phyloP scores from a whole-genome alignment of 2,797 vertebrate species.

The Aulostomus chinensis region DNA sequence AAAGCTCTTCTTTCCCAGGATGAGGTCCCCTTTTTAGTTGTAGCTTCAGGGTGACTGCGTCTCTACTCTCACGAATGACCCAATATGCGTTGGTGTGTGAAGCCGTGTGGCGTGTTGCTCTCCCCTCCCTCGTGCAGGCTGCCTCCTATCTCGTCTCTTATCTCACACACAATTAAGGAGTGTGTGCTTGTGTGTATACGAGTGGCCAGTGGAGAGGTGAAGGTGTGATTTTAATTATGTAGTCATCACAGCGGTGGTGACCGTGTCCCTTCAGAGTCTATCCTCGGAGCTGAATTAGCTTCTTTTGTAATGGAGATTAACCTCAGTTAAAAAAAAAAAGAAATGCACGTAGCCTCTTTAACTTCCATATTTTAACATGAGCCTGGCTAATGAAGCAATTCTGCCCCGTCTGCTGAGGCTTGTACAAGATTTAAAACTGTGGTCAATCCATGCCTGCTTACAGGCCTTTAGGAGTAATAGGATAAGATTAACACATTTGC shows the following conservation, averaged over 20 bases:
- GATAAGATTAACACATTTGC: slow-evolving; percentile 80
- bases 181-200: slow-evolving; percentile 12
- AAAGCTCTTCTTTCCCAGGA: slow-evolving; percentile 21
- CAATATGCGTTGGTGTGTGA: slow-evolving; percentile 10
- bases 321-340: slow-evolving; percentile 35
- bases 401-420: slow-evolving; percentile 43
- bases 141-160: slow-evolving; percentile 19
- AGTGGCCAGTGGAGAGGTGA: slow-evolving; percentile 49
- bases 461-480: slow-evolving; percentile 74
- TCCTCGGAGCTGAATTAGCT: slow-evolving; percentile 40
- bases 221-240: slow-evolving; percentile 56
- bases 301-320: slow-evolving; percentile 73
- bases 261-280: slow-evolving; percentile 19
- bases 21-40: slow-evolving; percentile 20
- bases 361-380: slow-evolving; percentile 54
- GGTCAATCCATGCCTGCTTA: slow-evolving; percentile 63
- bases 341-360: slow-evolving; percentile 57
- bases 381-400: slow-evolving; percentile 51
- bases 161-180: too few species aligned
- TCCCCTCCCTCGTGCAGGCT: too few species aligned
- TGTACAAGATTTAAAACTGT: slow-evolving; percentile 59
- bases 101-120: slow-evolving; percentile 17
- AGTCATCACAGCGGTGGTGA: slow-evolving; percentile 7
- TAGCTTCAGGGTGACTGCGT: slow-evolving; percentile 37
- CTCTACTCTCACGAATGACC: slow-evolving; percentile 32